Evolutionary conservation across 2,888 invertebrate genomes (phyloP).

Genomic region (Bembecia ichneumoniformis): DNA sequence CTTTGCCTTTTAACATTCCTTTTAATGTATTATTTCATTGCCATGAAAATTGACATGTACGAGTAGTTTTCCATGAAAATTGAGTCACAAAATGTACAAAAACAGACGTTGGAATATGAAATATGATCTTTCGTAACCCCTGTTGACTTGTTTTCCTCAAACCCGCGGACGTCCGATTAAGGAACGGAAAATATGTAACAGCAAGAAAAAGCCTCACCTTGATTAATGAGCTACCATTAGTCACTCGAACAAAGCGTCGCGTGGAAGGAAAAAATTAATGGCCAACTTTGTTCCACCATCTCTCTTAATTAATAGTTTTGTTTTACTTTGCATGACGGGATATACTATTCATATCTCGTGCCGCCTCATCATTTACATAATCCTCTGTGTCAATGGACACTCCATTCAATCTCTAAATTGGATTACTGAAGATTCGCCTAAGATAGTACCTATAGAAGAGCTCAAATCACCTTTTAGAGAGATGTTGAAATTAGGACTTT

Average conservation of each 20-base stretch:
- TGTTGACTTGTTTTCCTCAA: not conserved
- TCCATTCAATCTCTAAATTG: not conserved
- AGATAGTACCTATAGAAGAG: not conserved
- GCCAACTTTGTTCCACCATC: conserved; percentile 17
- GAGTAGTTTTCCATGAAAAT: too few relatives aligned
- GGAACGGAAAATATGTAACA: conserved; percentile 6
- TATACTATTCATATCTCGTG: not conserved
- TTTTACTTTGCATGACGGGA: not conserved
- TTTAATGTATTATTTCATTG: too few relatives aligned
- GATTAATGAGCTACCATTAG: conserved; percentile 28
- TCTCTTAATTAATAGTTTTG: conserved; percentile 12
- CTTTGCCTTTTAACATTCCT: too few relatives aligned
- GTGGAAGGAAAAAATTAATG: conserved; percentile 13
- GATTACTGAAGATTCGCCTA: too few relatives aligned
- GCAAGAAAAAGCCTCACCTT: conserved; percentile 9
- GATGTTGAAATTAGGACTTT: not conserved
- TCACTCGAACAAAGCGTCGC: conserved; percentile 23
- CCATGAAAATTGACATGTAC: too few relatives aligned
- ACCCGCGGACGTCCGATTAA: not conserved
- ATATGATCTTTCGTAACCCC: not conserved
- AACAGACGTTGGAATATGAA: not conserved
- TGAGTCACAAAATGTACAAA: not conserved
- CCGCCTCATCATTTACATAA: not conserved
- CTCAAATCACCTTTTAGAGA: not conserved
- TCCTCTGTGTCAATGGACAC: not conserved